phyloP scores from a whole-genome alignment of 2,797 vertebrate genomes.

The Hippopotamyrus pictus region DNA sequence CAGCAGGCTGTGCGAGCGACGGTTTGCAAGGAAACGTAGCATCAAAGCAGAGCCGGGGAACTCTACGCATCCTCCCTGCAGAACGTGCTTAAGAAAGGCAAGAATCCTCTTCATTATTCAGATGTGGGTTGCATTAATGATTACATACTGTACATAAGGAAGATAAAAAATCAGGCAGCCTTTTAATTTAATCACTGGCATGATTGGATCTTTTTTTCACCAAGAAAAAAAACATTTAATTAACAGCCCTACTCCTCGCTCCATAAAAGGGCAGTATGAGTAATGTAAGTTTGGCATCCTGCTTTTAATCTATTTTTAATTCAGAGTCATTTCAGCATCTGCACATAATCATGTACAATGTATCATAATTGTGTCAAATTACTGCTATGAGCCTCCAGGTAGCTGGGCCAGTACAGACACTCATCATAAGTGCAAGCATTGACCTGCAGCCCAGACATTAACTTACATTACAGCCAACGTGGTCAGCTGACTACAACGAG shows the following conservation, averaged over 20 bases:
- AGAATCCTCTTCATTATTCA: not conserved
- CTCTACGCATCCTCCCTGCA: not conserved
- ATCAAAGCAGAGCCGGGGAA: not conserved
- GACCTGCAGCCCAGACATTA: not conserved
- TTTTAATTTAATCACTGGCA: not conserved
- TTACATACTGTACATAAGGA: not conserved
- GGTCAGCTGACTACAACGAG: not conserved
- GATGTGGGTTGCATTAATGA: conserved; percentile 1
- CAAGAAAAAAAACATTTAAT: not conserved
- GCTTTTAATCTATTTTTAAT: not conserved
- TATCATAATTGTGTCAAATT: not conserved
- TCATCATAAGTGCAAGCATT: not conserved
- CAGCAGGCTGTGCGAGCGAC: not conserved
- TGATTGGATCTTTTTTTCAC: not conserved
- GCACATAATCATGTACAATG: not conserved
- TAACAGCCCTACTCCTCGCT: not conserved
- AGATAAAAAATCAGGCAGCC: not conserved
- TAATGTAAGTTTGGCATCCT: not conserved
- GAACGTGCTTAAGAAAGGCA: not conserved
- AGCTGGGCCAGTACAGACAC: not conserved
- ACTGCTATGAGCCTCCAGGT: not conserved
- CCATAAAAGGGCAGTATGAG: not conserved
- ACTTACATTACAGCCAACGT: not conserved
- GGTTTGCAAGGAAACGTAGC: not conserved
- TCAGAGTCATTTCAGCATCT: conserved; percentile 2